Conservation (phyloP, 1,140 invertebrate species). For the Pemphigus obesinymphae region DNA sequence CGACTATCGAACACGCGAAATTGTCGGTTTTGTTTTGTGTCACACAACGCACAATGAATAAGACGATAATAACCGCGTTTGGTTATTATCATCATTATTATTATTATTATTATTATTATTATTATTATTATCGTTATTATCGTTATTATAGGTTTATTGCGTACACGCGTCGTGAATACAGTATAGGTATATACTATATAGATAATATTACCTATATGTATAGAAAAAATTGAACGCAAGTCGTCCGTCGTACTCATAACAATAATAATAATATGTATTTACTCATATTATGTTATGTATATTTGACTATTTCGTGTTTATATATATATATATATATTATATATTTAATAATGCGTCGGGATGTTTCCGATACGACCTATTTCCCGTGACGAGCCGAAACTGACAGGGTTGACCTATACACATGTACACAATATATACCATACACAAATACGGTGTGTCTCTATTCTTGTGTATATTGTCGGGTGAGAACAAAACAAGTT, state of each 20-base stretch:
- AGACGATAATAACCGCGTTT: conserved; percentile 9
- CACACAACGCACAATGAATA: conserved; percentile 18
- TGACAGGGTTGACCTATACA: background rate
- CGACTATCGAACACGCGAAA: background rate
- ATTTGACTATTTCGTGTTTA: background rate
- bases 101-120: conserved; percentile 7
- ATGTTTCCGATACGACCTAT: conserved; percentile 30
- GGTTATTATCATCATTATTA: background rate
- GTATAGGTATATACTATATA: background rate
- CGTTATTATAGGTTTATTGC: background rate
- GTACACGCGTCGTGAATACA: background rate
- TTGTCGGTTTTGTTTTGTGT: conserved; percentile 29
- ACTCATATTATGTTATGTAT: no score
- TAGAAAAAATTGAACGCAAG: no score
- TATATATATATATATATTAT: background rate
- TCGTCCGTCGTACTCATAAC: background rate
- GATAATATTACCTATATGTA: no score
- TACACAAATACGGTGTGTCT: no score
- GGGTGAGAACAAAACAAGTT: no score
- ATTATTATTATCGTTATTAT: background rate
- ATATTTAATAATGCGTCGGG: background rate
- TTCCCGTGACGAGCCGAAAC: conserved; percentile 4
- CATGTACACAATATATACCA: no score
- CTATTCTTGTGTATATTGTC: no score
- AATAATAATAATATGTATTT: background rate